Conservation (phyloP, 2,797 vertebrate genomes). For the Semaprochilodus insignis region DNA sequence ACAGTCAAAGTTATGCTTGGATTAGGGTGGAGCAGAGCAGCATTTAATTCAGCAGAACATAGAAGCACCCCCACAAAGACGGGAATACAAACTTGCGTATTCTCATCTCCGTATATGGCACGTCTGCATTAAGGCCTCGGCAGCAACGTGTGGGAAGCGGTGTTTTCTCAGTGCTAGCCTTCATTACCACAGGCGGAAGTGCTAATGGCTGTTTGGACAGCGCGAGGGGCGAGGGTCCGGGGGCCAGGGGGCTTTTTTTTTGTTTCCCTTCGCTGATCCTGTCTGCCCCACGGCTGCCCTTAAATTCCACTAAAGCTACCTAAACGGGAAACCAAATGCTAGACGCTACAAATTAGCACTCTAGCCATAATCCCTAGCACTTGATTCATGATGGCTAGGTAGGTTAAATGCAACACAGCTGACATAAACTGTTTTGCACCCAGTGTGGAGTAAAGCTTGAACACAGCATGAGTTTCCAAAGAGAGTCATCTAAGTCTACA, state of each 20-base stretch:
- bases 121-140: constrained; percentile 56
- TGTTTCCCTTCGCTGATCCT: constrained; percentile 70
- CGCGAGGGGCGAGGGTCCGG: constrained; percentile 55
- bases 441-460: background rate
- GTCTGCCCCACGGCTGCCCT: constrained; percentile 72
- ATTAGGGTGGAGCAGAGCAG: background rate
- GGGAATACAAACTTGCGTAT: background rate
- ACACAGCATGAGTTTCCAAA: constrained; percentile 2
- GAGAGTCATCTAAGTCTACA: background rate
- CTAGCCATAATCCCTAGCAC: constrained; percentile 32
- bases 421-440: background rate
- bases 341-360: constrained; percentile 64
- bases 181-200: constrained; percentile 79
- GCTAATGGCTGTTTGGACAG: constrained; percentile 82
- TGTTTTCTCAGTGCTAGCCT: constrained; percentile 71
- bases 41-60: background rate
- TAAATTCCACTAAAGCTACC: constrained; percentile 67
- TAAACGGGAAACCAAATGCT: constrained; percentile 53
- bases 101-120: constrained; percentile 56
- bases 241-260: constrained; percentile 69
- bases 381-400: constrained; percentile 41
- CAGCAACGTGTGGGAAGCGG: constrained; percentile 72
- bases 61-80: background rate
- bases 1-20: background rate
- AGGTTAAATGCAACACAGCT: background rate